phyloP scores from a whole-genome alignment of 2,113 vertebrate genomes.

The Paralichthys olivaceus region DNA sequence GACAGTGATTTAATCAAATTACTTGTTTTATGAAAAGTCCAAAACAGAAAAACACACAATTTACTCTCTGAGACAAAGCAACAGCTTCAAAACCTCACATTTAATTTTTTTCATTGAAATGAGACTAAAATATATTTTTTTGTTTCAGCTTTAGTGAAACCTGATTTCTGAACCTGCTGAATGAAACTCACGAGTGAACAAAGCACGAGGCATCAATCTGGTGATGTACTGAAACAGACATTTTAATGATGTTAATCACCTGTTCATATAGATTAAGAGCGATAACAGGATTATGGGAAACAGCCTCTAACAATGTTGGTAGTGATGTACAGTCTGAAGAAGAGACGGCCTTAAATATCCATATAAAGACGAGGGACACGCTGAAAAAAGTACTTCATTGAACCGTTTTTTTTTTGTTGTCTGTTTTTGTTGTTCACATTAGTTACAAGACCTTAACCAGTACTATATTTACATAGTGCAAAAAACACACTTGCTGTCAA shows the following conservation, averaged over 20 bases:
- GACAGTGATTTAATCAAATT: not conserved
- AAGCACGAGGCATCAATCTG: slow-evolving; percentile 18
- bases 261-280: slow-evolving; percentile 74
- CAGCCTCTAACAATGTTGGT: slow-evolving; percentile 73
- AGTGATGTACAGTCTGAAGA: slow-evolving; percentile 74
- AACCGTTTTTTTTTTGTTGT: slow-evolving; percentile 75
- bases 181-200: not conserved
- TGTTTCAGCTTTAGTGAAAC: not conserved
- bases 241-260: slow-evolving; percentile 84
- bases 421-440: slow-evolving; percentile 84
- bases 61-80: too few relatives aligned
- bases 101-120: too few relatives aligned
- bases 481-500: slow-evolving; percentile 87
- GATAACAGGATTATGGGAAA: slow-evolving; percentile 78
- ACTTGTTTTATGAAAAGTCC: not conserved
- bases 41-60: too few relatives aligned
- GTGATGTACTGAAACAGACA: slow-evolving; percentile 75
- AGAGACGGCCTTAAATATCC: slow-evolving; percentile 76
- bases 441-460: slow-evolving; percentile 88
- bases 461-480: slow-evolving; percentile 95
- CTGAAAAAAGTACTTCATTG: slow-evolving; percentile 83
- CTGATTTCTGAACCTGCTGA: not conserved
- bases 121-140: not conserved
- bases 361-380: slow-evolving; percentile 78
- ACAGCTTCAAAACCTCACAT: too few relatives aligned